Base-by-base conservation (phyloP, 2,113 vertebrate genomes). In the Misgurnus mizolepis region DNA sequence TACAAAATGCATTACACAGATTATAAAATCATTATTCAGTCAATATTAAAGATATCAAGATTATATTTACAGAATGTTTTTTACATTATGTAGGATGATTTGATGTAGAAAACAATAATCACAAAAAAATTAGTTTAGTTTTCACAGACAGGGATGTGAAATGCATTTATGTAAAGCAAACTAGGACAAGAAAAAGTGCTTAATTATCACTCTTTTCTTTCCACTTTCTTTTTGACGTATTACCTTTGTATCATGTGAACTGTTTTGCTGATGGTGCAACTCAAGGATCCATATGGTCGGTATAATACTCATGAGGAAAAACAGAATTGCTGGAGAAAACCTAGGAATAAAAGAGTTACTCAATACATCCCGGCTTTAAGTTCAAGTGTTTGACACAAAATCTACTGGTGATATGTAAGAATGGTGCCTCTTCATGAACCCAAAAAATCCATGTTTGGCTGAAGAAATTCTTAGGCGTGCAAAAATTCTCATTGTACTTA, bases 281-380 rank as follows among this genome's bases (percentile, higher is more conserved):
- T 96, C 94, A 82, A 96, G 92, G 86, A 96, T 92, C 96, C 95
- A 97, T 53, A 97, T 85, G 65, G 93, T 94, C 50, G 95, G 95
- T 64, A 96, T 90, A 45, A 93, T 95, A 85, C 92, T 94, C 87
- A 95, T 89, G 77, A 97, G 90, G 86, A 96, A 97, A 27, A 95
- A 88, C 87, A 97, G 93, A 88, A 97, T 94, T 70, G 94, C 91
- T 83, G 95, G 95, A 55, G 95, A 97, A 90, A 96, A 94, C 94
- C 95, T 97, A 90, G 67, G 81, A 88, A 75, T 40, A 41, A 45
- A 49, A 11, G 53, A 43, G 49, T 47, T 4, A n/a, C 1, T 27
- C 7, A 6, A 9, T 50, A 12, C 34, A 11, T 34, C 45, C 39
- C 8, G 4, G 43, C 15, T 2, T 10, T 10, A 71, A 41, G 17